Evolutionary conservation across 2,113 vertebrate genomes (phyloP), one percentile per base, ranked within the genome.

Genomic region (Phaethornis superciliosus): DNA sequence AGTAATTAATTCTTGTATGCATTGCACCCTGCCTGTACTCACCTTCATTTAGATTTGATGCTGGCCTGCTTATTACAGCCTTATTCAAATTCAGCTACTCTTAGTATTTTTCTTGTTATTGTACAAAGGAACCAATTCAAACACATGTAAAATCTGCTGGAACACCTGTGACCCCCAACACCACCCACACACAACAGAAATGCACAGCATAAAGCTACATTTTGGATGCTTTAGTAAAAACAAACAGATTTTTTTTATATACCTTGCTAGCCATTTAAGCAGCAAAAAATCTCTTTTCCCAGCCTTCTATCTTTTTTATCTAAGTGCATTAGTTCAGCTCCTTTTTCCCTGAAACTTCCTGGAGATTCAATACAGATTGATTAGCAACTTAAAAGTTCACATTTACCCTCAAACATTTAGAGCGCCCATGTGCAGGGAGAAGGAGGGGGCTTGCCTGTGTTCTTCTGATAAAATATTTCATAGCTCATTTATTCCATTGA

Each of bases 391-490:
- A 35, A 56, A 83, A 47, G 6, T 75, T 69, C 22, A 49, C 17
- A 51, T 68, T 87, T 82, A 32, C 14, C 7, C 11, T 79, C 19
- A 55, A 1, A 54, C 27, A 72, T 88, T 64, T 59, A 33, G 10
- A 80, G 15, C 10, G 47, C 3, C 2, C 5, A 75, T 56, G 35
- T 28, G 2, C 3, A 74, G 12, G 9, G 13, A 2, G 9, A 27
- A 11, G 8, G 9, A 2, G 0, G 6, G 11, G 2, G 0, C 5
- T 55, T 30, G 3, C 12, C 15, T 49, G 15, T 46, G 26, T 92
- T 85, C 17, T 60, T 20, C 32, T 84, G 27, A 7, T 69, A 70
- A 81, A 47, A 44, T 58, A 35, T 72, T 93, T 95, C 28, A 28
- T 33, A 58, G 40, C 32, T 21, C 12, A n/a, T 76, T 69, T 72